A percentile compares a stretch with the other conserved stretches of the same genome.
Evolutionary conservation across 2,888 invertebrate species (phyloP).

Genomic region (Colostygia pectinataria): DNA sequence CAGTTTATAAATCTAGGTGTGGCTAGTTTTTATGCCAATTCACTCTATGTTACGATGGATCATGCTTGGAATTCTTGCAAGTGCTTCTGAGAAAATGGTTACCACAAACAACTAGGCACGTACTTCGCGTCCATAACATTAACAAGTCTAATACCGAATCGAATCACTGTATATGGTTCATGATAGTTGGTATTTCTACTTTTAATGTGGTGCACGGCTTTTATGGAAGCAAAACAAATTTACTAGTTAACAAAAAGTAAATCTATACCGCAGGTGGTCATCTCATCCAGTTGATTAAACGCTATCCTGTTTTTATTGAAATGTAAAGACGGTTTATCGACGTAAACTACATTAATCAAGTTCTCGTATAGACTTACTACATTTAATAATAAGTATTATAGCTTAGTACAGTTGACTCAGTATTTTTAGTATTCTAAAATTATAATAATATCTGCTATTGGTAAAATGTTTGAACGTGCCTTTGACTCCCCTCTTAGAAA

Average conservation of each 20-base stretch:
- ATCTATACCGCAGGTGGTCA: conserved; percentile 22
- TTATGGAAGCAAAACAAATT: conserved; percentile 22
- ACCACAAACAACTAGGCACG: conserved; percentile 24
- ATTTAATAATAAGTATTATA: no score
- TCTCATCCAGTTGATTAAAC: conserved; percentile 26
- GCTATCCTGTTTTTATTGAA: conserved; percentile 13
- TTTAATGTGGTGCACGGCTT: conserved; percentile 20
- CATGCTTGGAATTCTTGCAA: conserved; percentile 54
- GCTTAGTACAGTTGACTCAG: no score
- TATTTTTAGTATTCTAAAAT: neutral
- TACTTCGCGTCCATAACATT: conserved; percentile 30
- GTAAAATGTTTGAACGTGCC: no score
- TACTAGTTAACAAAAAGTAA: conserved; percentile 15
- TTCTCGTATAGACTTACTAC: no score
- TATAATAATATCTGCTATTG: neutral
- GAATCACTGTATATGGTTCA: conserved; percentile 23
- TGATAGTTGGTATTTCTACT: conserved; percentile 25
- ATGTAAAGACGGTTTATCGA: conserved; percentile 8
- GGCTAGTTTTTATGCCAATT: conserved; percentile 54
- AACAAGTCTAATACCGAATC: conserved; percentile 34
- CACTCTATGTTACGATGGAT: conserved; percentile 45
- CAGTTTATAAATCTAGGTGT: conserved; percentile 50
- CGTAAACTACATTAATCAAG: no score
- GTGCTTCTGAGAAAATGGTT: conserved; percentile 37
- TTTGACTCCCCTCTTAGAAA: no score